A percentile compares a stretch with the other conserved stretches of the same genome.
These are phyloP conservation scores for Melanogrammus aeglefinus DNA, from an alignment of 2,797 vertebrate genomes.

Conservation along the genomic window DNA sequence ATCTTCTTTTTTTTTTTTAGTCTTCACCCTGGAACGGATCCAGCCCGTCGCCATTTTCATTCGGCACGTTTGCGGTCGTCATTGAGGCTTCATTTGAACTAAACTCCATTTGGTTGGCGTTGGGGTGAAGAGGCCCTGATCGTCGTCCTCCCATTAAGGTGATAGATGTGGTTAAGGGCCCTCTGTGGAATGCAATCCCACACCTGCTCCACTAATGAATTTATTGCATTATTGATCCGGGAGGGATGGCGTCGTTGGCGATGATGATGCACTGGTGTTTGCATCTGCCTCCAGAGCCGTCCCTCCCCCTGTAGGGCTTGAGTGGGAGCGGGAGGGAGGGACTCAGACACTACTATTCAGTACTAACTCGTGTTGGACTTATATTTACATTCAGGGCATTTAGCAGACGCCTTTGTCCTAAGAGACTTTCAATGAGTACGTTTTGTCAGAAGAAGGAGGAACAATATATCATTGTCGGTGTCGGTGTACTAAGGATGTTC, in stretches of 20 bases:
- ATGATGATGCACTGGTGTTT: neutral
- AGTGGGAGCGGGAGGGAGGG: neutral
- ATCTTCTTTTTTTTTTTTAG: too few species aligned
- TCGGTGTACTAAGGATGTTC: too few species aligned
- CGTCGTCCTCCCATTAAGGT: slow-evolving; percentile 24
- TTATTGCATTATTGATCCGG: neutral
- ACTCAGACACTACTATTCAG: neutral
- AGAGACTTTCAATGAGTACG: too few species aligned
- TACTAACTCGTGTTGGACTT: neutral
- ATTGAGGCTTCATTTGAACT: neutral
- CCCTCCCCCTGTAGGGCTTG: neutral
- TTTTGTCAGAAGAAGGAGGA: too few species aligned
- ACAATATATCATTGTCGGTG: too few species aligned
- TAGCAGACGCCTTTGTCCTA: too few species aligned
- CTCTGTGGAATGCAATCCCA: slow-evolving; percentile 3
- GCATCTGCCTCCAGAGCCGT: neutral
- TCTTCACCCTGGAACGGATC: neutral
- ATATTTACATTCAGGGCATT: too few species aligned
- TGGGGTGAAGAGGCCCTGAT: neutral
- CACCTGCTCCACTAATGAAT: slow-evolving; percentile 1
- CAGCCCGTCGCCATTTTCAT: neutral
- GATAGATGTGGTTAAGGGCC: neutral
- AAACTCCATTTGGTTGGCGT: neutral
- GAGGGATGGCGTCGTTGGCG: neutral
- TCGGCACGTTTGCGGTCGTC: neutral